phyloP scores from a whole-genome alignment of 1,140 invertebrate species.

The Drosophila arizonae region DNA sequence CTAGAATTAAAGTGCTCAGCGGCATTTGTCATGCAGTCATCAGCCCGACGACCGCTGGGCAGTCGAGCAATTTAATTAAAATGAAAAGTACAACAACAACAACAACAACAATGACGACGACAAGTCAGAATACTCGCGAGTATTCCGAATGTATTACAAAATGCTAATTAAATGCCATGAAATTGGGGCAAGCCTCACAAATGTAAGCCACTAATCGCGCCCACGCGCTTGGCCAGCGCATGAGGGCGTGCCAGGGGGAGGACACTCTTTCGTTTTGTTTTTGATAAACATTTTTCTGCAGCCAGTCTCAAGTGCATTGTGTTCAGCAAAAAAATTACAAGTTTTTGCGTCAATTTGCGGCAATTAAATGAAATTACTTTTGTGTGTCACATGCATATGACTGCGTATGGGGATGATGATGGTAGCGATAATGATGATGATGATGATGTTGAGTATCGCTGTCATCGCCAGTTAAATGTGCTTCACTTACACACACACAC shows the following conservation, averaged over 20 bases:
- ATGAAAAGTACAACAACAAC: conserved; percentile 56
- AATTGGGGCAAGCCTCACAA: conserved; percentile 71
- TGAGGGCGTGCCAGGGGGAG: conserved; percentile 17
- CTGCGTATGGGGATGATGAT: background rate
- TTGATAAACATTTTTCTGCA: conserved; percentile 1
- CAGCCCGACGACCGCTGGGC: conserved; percentile 10
- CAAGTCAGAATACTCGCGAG: conserved; percentile 61
- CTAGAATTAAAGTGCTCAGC: conserved; percentile 12
- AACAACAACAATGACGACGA: conserved; percentile 4
- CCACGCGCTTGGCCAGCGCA: conserved; percentile 12
- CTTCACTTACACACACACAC: background rate
- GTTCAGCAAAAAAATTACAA: conserved; percentile 35
- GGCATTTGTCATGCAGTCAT: conserved; percentile 21
- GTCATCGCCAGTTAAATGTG: conserved; percentile 12
- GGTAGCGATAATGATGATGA: background rate
- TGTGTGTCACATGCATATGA: conserved; percentile 38
- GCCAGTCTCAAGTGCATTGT: conserved; percentile 48
- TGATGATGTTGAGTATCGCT: conserved; percentile 10
- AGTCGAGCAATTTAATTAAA: conserved; percentile 61
- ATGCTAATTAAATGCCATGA: conserved; percentile 75
- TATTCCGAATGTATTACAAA: conserved; percentile 75
- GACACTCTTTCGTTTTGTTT: background rate
- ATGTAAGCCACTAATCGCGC: conserved; percentile 69
- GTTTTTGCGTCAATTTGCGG: conserved; percentile 67
- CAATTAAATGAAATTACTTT: conserved; percentile 72